These are phyloP conservation scores for Saimiri boliviensis DNA, from an alignment of 2,113 vertebrate species.

Conservation along the genomic window DNA sequence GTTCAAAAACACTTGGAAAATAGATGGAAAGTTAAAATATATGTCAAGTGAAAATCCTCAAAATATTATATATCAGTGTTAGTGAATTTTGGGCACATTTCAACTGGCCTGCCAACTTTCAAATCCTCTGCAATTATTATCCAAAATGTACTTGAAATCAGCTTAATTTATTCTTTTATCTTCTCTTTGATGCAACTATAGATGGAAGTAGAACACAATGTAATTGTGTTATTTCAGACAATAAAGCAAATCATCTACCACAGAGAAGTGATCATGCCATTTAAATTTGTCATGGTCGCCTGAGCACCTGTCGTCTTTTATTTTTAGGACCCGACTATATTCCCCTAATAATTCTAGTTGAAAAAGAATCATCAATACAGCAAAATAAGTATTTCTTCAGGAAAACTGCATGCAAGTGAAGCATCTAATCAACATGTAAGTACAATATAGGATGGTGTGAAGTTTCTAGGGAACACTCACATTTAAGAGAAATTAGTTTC, in stretches of 20 bases:
- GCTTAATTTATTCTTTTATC: constrained; percentile 78
- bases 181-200: constrained; percentile 66
- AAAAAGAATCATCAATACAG: neutral
- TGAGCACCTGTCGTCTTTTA: constrained; percentile 76
- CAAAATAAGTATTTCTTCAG: constrained; percentile 57
- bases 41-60: constrained; percentile 55
- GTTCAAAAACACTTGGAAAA: constrained; percentile 44
- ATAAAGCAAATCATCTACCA: constrained; percentile 78
- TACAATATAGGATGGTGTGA: neutral
- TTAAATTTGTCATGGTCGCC: constrained; percentile 71
- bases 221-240: constrained; percentile 82
- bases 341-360: constrained; percentile 24
- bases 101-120: constrained; percentile 56
- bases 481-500: neutral
- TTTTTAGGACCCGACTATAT: constrained; percentile 60
- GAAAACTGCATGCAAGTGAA: neutral
- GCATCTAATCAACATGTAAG: neutral
- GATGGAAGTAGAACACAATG: constrained; percentile 65
- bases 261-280: constrained; percentile 81
- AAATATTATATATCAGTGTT: constrained; percentile 65
- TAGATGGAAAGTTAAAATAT: constrained; percentile 49
- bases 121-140: constrained; percentile 71
- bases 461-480: neutral
- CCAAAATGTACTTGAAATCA: constrained; percentile 74
- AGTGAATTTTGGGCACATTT: constrained; percentile 65